Base-by-base conservation (phyloP, 2,113 vertebrate species). In the Ramphastos sulfuratus region DNA sequence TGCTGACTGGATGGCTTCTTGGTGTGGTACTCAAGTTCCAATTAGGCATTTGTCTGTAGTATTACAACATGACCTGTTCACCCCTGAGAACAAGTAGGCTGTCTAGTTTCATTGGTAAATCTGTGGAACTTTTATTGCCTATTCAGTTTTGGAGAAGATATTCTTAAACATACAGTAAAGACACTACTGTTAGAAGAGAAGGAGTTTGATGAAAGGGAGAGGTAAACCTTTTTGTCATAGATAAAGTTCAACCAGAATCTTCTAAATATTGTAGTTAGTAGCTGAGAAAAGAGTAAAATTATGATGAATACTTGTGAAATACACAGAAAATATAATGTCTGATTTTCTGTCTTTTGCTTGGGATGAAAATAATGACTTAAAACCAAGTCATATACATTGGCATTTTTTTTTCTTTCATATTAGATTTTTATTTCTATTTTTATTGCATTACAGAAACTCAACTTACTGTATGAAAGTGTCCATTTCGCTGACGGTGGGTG, bases 391-490 rank as follows among this genome's bases (percentile, higher is more conserved):
- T 24, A 13, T 84, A 60, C 65, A 25, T 56, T 73, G 19, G 3
- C 9, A 7, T 60, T 85, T 3, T 44, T 28, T 28, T 80, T 95
- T 78, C 71, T 54, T 93, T 87, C 56, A 75, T 42, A 66, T 60
- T 70, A 82, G 39, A 85, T 31, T 70, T 94, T 82, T 80, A 39
- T 97, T 96, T 97, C 64, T 96, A 81, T 95, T 96, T 97, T 76
- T 96, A 39, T 95, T 98, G 74, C 92, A 46, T 98, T 97, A 44
- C 98, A 99, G 99, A 97, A 99, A 99, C 96, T 99, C 99, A 80
- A 99, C 99, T 12, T 99, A 99, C 92, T 99, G 99, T 97, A 99
- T 99, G 99, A 99, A 99, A 97, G 99, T 99, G 93, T 99, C 99
- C 96, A 99, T 99, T 98, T 98, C 99, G 2, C 97, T 99, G 96